A percentile compares a stretch with the other conserved stretches of the same genome.
These are phyloP conservation scores for Trissolcus brochymenae DNA, from an alignment of 2,888 invertebrate genomes.

Conservation along the genomic window DNA sequence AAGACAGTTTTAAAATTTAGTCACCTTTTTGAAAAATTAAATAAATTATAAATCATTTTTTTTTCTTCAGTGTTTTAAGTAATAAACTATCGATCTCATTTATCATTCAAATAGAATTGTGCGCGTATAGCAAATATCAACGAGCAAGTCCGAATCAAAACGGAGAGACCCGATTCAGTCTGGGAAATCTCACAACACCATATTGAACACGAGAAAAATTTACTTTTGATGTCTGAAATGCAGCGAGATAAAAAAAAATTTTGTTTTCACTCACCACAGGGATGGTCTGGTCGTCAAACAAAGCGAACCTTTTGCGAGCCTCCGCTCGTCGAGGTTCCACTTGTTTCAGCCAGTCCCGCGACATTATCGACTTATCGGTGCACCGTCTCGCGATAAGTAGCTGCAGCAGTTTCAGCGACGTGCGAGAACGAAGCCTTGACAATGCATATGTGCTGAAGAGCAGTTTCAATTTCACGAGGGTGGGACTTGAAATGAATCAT, in stretches of 20 bases:
- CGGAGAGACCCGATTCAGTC: constrained; percentile 1
- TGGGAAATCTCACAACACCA: constrained; percentile 1
- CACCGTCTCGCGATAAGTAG: constrained; percentile 34
- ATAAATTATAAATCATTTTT: too few species aligned
- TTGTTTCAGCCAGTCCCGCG: constrained; percentile 57
- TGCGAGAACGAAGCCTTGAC: constrained; percentile 31
- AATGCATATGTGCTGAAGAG: constrained; percentile 47
- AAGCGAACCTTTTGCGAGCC: constrained; percentile 66
- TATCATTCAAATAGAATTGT: neutral
- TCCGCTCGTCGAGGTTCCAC: constrained; percentile 61
- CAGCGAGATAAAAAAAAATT: neutral
- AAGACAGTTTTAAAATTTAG: too few species aligned
- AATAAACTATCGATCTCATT: too few species aligned
- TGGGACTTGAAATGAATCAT: constrained; percentile 32
- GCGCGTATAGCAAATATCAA: neutral
- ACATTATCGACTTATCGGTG: constrained; percentile 59
- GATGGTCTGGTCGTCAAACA: constrained; percentile 63
- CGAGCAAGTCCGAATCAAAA: neutral
- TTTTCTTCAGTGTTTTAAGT: too few species aligned
- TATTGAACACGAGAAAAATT: neutral
- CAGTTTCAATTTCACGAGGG: constrained; percentile 19
- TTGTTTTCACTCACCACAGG: constrained; percentile 64
- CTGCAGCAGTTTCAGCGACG: constrained; percentile 23
- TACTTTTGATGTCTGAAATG: neutral
- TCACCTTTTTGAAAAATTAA: too few species aligned